Base-by-base conservation (phyloP, 2,888 invertebrate genomes). In the Polyploca ridens region DNA sequence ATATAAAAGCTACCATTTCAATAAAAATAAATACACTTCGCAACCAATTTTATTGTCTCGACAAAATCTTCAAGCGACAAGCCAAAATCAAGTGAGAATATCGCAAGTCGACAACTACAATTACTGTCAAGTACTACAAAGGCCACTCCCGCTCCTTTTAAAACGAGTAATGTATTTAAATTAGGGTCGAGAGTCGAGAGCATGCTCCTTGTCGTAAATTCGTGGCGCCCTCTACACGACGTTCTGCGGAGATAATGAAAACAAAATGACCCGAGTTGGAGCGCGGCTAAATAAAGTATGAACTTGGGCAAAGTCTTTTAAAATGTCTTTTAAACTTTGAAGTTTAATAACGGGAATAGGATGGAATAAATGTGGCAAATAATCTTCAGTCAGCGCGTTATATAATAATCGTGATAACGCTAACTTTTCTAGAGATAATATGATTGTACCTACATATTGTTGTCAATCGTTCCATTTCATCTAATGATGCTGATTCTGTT, bases 171-270 rank as follows among this genome's bases (percentile, higher is more conserved):
- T 75, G 71, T 73, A 73, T 75, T 73, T 72, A 73, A 75, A 75
- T 73, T 72, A 75, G 71, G 75, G 73, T 71, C 62, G 64, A 67
- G 68, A 63, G 38, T 71, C 62, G 64, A 67, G 68, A 63, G 38
- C 60, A 38, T 35, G 14, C 60, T 58, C 58, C 66, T 70, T 63
- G 76, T 76, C 69, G 77, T 82, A 75, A 80, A 75, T 75, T 77
- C 64, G 63, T 11, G 66, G 66, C 65, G 63, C 66, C 64, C 64
- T 63, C 62, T 63, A 64, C 69, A 60, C 58, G 64, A 59, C 63
- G 65, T 58, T 46, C 46, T 46, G 63, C 66, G 70, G 66, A 71
- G 74, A 73, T 78, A 81, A 82, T 82, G 78, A 82, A 82, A 80
- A 80, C 72, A 74, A 78, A 81, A 78, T 75, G 76, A 73, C 77